Evolutionary conservation across 2,797 vertebrate species (phyloP).

Genomic region (Rhabdophis nuchalis): DNA sequence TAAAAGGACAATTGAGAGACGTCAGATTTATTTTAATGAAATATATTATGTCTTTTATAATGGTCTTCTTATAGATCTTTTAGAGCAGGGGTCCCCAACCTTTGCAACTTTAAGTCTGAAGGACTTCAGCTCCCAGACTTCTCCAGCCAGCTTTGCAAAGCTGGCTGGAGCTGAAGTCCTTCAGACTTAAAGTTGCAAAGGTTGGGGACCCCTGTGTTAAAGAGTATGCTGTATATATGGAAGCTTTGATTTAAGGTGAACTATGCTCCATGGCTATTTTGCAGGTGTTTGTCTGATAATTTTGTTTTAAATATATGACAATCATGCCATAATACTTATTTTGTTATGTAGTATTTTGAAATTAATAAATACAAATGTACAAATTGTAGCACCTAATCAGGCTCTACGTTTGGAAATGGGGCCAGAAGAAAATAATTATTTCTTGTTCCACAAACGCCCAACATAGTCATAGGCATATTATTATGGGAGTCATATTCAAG

Average conservation of each 20-base stretch:
- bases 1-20: background rate
- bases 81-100: too few species aligned
- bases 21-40: background rate
- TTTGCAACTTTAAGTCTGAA: too few species aligned
- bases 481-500: background rate
- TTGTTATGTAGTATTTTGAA: background rate
- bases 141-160: too few species aligned
- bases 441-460: background rate
- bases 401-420: background rate
- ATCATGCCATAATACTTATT: background rate
- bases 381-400: background rate
- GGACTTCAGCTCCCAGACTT: too few species aligned
- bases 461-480: background rate
- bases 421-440: background rate
- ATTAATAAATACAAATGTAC: background rate
- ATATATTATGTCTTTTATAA: background rate
- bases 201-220: too few species aligned
- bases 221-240: background rate
- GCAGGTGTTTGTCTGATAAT: background rate
- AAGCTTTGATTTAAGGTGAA: background rate
- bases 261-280: background rate
- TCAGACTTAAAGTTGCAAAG: too few species aligned
- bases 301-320: background rate
- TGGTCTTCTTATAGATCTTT: background rate
- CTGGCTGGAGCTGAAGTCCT: too few species aligned